A percentile compares a stretch with the other conserved stretches of the same genome.
Evolutionary conservation across 1,140 invertebrate genomes (phyloP).

Genomic region (Meloidogyne floridensis): DNA sequence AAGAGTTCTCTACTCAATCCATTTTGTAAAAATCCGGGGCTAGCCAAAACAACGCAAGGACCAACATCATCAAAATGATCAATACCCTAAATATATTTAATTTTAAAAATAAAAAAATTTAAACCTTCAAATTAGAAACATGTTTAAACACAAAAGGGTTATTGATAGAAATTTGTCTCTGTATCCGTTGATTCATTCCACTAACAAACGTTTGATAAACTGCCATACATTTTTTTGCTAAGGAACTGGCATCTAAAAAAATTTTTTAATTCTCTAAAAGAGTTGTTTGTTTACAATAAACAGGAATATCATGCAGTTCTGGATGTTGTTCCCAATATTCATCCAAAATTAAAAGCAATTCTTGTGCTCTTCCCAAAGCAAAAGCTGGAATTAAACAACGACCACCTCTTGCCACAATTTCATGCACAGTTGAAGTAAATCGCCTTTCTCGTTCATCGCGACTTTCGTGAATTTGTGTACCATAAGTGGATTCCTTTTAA

Average conservation of each 20-base stretch:
- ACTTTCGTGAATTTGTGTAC: slow-evolving; percentile 97
- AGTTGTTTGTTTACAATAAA: slow-evolving; percentile 75
- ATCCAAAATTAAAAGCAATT: slow-evolving; percentile 88
- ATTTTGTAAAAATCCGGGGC: slow-evolving; percentile 99
- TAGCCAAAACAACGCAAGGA: slow-evolving; percentile 97
- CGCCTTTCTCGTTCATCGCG: slow-evolving; percentile 85
- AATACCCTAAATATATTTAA: slow-evolving; percentile 75
- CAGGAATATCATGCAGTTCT: slow-evolving; percentile 96
- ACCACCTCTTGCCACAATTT: slow-evolving; percentile 89
- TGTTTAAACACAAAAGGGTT: slow-evolving; percentile 99
- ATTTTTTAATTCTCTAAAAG: neutral
- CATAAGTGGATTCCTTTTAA: slow-evolving; percentile 90
- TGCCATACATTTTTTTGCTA: slow-evolving; percentile 99
- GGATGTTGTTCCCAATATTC: slow-evolving; percentile 96
- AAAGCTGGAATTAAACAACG: slow-evolving; percentile 97
- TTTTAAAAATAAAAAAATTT: slow-evolving; percentile 29
- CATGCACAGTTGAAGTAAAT: slow-evolving; percentile 90
- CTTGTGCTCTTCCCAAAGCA: slow-evolving; percentile 94
- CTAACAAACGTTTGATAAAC: slow-evolving; percentile 99
- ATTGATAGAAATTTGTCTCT: slow-evolving; percentile 91
- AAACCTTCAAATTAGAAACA: slow-evolving; percentile 93
- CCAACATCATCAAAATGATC: slow-evolving; percentile 99
- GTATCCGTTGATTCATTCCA: slow-evolving; percentile 97
- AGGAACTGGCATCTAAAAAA: slow-evolving; percentile 80
- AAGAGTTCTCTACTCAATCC: slow-evolving; percentile 94